Evolutionary conservation across 2,113 vertebrate species (phyloP), one percentile per base, ranked within the genome.

Genomic region (Laticauda colubrina): DNA sequence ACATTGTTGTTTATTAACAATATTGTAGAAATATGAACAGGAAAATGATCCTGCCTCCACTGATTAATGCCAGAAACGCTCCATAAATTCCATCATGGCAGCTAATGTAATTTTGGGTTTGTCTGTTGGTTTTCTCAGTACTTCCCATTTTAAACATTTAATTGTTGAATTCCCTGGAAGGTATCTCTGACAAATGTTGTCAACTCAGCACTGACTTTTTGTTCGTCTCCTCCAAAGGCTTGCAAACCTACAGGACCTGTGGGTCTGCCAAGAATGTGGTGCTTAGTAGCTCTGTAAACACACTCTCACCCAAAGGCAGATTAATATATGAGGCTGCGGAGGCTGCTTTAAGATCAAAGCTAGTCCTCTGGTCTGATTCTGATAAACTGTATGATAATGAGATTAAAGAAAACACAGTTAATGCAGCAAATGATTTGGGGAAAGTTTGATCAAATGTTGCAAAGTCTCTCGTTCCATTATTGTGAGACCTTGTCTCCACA

Each of bases 141-240:
- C 93, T 94, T 91, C 92, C 93, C 92, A 94, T 95, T 95, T 59
- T 90, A 0, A 95, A 91, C 61, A 81, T 29, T 91, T 93, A 0
- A 87, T 55, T 93, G 59, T 51, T 91, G 90, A 93, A 85, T 96
- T 94, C 85, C 15, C 1, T 90, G 94, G 86, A 90, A 93, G n/a
- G 95, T 95, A 69, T 61, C 94, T 94, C 12, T 95, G 95, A 92
- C 12, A 92, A 96, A 54, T 94, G 75, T 69, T 93, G 69, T 93
- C 90, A 96, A 94, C 34, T 91, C 15, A 85, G 59, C 0, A 34
- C 39, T 54, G 91, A 87, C 29, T 53, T 92, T 96, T 95, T 23
- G 55, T 94, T 93, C 24, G 21, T 69, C 29, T 61, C 93, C 93
- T 95, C 93, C 85, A 57, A 89, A 75, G n/a, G 87, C 90, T 94